phyloP scores from a whole-genome alignment of 2,888 invertebrate species.

The Drosophila vallismaia region DNA sequence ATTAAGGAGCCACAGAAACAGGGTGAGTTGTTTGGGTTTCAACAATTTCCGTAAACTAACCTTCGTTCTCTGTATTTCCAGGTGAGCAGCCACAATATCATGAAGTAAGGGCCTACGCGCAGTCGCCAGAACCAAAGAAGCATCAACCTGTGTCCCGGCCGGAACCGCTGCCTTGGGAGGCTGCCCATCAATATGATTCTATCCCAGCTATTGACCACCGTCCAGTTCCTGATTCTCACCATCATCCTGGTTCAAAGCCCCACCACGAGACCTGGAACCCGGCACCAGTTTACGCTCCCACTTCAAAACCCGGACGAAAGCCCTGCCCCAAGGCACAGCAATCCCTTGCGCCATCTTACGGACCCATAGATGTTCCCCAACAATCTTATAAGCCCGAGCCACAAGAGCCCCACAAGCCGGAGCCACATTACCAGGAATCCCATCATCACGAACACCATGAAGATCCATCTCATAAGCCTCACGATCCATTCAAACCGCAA shows the following conservation, averaged over 20 bases:
- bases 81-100: slow-evolving; percentile 11
- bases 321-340: slow-evolving; percentile 7
- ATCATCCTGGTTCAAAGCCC: slow-evolving; percentile 23
- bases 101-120: slow-evolving; percentile 36
- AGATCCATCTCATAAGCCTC: background rate
- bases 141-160: slow-evolving; percentile 41
- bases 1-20: slow-evolving; percentile 28
- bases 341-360: slow-evolving; percentile 4
- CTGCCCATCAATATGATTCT: slow-evolving; percentile 3
- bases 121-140: slow-evolving; percentile 27
- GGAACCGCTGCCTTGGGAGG: slow-evolving; percentile 60
- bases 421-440: background rate
- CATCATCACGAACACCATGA: background rate
- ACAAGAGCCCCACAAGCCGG: background rate
- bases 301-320: slow-evolving; percentile 5
- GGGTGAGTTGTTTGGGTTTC: slow-evolving; percentile 23
- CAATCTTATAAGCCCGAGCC: background rate
- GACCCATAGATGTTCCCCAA: slow-evolving; percentile 1
- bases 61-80: slow-evolving; percentile 1
- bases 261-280: slow-evolving; percentile 13
- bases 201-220: background rate
- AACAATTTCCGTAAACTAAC: background rate
- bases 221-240: background rate
- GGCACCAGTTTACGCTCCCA: slow-evolving; percentile 2
- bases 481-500: background rate